Base-by-base conservation (phyloP, 2,888 invertebrate genomes). In the Campoplex capitator region DNA sequence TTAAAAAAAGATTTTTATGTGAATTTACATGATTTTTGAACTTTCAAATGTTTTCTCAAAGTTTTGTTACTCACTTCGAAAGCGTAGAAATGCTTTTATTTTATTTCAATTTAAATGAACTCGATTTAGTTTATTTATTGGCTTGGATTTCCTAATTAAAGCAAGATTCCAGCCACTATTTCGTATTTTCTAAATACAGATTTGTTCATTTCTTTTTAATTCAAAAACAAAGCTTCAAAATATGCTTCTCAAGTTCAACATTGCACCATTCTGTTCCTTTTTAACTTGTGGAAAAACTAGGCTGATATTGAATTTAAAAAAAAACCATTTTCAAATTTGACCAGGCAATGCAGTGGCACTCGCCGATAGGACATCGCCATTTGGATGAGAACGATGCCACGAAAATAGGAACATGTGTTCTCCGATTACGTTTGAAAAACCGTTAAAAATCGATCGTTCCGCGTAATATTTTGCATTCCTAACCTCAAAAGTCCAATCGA, bases 331-430 rank as follows among this genome's bases (percentile, higher is more conserved):
- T 77, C 48, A 6, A 56, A 67, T 68, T 56, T 58, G 18, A 18
- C 23, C 54, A 82, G 82, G 78, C 68, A 23, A 82, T 58, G 82
- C 35, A 45, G 68, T 51, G 42, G n/a, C 9, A 56, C 68, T 42
- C 32, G 32, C 62, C 13, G 28, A 58, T 11, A 18, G 38, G 35
- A 28, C 35, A 16, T 62, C 51, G 16, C 23, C 56, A 78, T 76
- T 73, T 28, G 51, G 42, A 68, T 45, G 42, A 23, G 18, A 11
- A 82, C 42, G 58, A 78, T 68, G 82, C n/a, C 18, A 74, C 78
- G 58, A 35, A 70, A 48, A 48, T 77, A 38, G 8, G 42, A 54
- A 67, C 1, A 42, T 71, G 18, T 42, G 54, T 54, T 16, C 13
- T 4, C 9, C 3, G 0, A 11, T 18, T 67, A 6, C 18, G 73